phyloP scores from a whole-genome alignment of 92 coral and sea anemone species.

The Paramuricea clavata region DNA sequence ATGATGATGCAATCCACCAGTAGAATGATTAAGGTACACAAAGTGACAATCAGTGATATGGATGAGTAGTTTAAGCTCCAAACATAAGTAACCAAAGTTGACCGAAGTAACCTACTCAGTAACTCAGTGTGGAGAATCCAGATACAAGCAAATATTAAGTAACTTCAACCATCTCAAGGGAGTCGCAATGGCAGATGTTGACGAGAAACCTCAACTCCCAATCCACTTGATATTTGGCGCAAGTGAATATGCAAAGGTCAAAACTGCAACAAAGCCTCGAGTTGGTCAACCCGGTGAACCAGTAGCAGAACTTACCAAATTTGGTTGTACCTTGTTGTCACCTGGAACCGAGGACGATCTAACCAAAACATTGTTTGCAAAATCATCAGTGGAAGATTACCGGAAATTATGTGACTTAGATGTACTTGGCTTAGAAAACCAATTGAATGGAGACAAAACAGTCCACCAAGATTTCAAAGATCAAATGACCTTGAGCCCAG shows the following conservation, averaged over 20 bases:
- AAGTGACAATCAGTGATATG: background rate
- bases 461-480: conserved; percentile 76
- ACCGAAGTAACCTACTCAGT: too few relatives aligned
- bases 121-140: background rate
- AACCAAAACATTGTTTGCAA: conserved; percentile 54
- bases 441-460: too few relatives aligned
- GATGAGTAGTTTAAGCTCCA: background rate
- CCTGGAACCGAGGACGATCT: too few relatives aligned
- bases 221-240: conserved; percentile 4
- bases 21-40: too few relatives aligned
- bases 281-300: conserved; percentile 15
- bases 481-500: conserved; percentile 56
- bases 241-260: conserved; percentile 24
- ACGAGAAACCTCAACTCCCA: too few relatives aligned
- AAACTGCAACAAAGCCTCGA: too few relatives aligned
- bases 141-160: background rate
- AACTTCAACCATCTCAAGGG: background rate
- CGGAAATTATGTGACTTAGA: conserved; percentile 62
- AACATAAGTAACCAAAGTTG: background rate
- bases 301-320: too few relatives aligned
- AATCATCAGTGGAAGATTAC: conserved; percentile 61
- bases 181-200: conserved; percentile 9
- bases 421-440: too few relatives aligned
- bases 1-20: too few relatives aligned
- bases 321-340: too few relatives aligned